A percentile compares a stretch with the other conserved stretches of the same genome.
Evolutionary conservation across 1,140 invertebrate genomes (phyloP).

Genomic region (Diuraphis noxia): DNA sequence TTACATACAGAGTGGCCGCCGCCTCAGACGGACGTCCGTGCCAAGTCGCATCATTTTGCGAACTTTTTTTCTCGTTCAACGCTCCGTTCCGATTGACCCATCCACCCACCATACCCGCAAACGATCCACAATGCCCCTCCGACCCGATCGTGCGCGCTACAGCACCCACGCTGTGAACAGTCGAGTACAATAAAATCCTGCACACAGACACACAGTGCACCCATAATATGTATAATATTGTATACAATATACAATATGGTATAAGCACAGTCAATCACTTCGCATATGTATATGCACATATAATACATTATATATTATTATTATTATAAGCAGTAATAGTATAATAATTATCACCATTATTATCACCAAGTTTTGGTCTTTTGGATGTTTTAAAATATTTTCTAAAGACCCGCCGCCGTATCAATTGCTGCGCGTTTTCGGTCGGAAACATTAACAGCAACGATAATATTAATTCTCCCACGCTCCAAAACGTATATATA

Average conservation of each 20-base stretch:
- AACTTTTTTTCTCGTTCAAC: not conserved
- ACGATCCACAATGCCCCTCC: not conserved
- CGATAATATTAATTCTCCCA: not conserved
- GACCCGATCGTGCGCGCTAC: not conserved
- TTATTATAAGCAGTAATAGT: no score
- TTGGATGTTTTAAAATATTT: not conserved
- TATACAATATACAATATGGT: not conserved
- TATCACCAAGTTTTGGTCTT: not conserved
- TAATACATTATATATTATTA: not conserved
- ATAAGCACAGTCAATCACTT: not conserved
- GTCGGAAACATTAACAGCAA: not conserved
- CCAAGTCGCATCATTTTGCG: not conserved
- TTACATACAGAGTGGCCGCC: not conserved
- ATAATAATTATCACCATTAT: not conserved
- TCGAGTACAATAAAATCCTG: not conserved
- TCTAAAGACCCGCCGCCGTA: not conserved
- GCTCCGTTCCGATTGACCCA: not conserved
- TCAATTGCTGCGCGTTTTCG: not conserved
- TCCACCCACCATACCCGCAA: not conserved
- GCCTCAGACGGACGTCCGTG: not conserved
- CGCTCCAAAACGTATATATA: not conserved
- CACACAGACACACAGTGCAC: no score
- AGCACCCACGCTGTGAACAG: not conserved
- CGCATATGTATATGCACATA: no score
- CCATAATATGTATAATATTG: no score